These are phyloP conservation scores for Colinus virginianus DNA, from an alignment of 2,113 vertebrate species.

Conservation along the genomic window DNA sequence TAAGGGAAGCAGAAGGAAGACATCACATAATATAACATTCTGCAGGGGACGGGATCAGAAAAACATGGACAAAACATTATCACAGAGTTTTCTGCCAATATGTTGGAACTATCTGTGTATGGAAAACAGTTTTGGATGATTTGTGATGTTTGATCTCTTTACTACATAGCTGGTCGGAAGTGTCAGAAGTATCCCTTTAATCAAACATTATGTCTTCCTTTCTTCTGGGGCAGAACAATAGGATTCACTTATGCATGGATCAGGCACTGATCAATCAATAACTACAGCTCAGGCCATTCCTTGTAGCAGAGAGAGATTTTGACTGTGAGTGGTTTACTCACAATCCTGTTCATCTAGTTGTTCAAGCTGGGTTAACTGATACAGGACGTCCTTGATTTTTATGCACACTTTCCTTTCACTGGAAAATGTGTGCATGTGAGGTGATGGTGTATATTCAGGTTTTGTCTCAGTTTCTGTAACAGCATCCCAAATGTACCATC, in stretches of 20 bases:
- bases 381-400: not conserved
- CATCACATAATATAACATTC: not conserved
- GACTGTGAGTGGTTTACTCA: not conserved
- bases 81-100: not conserved
- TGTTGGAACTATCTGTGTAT: not conserved
- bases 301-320: not conserved
- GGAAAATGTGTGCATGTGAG: not conserved
- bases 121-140: not conserved
- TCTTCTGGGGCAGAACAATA: not conserved
- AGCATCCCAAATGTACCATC: not conserved
- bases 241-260: not conserved
- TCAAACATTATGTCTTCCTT: not conserved
- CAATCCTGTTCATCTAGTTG: not conserved
- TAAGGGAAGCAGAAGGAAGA: not conserved
- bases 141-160: not conserved
- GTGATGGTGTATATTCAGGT: not conserved
- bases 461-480: not conserved
- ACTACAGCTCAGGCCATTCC: not conserved
- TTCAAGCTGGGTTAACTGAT: rapidly evolving
- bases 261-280: not conserved
- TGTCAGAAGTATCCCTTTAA: not conserved
- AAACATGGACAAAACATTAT: not conserved
- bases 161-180: not conserved
- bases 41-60: not conserved
- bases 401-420: rapidly evolving